These are phyloP conservation scores for Clanis bilineata DNA, from an alignment of 2,888 invertebrate genomes.

Conservation along the genomic window DNA sequence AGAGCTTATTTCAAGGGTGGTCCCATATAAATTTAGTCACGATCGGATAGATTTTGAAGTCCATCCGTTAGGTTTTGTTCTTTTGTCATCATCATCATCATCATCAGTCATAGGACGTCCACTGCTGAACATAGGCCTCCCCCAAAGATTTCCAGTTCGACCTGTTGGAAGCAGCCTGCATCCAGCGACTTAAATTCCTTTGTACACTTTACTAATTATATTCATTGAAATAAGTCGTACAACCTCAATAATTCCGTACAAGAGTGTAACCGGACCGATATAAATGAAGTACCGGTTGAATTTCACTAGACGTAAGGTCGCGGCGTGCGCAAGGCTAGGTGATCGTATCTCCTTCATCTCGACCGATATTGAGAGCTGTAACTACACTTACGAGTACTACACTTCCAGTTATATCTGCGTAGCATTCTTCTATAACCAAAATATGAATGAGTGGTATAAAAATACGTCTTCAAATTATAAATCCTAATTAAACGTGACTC, in stretches of 20 bases:
- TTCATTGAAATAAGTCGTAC: constrained; percentile 38
- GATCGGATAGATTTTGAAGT: no score
- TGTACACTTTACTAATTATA: constrained; percentile 13
- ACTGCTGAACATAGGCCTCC: no score
- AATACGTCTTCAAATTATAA: not conserved
- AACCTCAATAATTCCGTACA: constrained; percentile 46
- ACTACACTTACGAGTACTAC: not conserved
- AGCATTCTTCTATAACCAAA: not conserved
- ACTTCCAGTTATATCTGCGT: not conserved
- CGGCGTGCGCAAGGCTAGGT: constrained; percentile 70
- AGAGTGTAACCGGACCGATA: constrained; percentile 45
- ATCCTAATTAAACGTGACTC: not conserved
- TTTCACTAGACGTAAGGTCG: constrained; percentile 78
- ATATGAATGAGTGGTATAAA: not conserved
- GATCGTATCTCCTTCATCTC: constrained; percentile 42
- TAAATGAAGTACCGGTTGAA: constrained; percentile 62
- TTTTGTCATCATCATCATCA: no score
- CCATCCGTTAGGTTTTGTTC: no score
- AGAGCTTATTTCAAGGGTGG: no score
- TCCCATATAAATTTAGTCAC: no score
- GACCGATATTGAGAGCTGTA: constrained; percentile 7
- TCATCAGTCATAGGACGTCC: no score
- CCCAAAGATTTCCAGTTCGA: no score
- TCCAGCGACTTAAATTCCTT: not conserved
- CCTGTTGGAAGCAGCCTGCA: no score